Base-by-base conservation (phyloP, 2,888 invertebrate genomes). In the Tetragonula carbonaria region DNA sequence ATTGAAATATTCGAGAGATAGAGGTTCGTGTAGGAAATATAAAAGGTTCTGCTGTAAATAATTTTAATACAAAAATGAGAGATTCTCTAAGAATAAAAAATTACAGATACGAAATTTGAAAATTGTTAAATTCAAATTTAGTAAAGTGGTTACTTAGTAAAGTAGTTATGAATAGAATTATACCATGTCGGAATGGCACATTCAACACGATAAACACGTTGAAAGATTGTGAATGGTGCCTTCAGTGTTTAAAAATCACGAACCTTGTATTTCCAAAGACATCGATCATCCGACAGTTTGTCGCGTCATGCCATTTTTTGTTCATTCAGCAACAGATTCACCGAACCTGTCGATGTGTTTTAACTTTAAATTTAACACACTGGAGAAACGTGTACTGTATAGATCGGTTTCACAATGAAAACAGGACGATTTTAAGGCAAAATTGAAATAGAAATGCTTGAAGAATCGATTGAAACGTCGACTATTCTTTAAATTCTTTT, bases 221-320 rank as follows among this genome's bases (percentile, higher is more conserved):
- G 82, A 83, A 80, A 81, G 82, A 55, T 72, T 2, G 82, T 83
- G 82, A 83, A 53, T 38, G 82, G 81, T 81, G 72, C 67, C 45
- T 76, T 62, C 53, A 72, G 72, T 66, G 59, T 75, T 72, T 57
- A 63, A 83, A 82, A 83, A 81, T 83, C 82, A 53, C 53, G 18
- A 45, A 14, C 33, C 55, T 57, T 71, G 72, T 78, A 71, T 67
- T 33, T 75, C 77, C 68, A 77, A 73, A 73, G 77, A 79, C 92
- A 93, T 93, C 93, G 92, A 93, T 93, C 93, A 93, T 85, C 86
- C 82, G 76, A 86, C 81, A 88, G 87, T 93, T 93, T 89, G 92
- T 92, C 91, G 87, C 89, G 92, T 93, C 93, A 92, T 92, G 89
- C 90, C 90, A 81, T 79, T 78, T 86, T 85, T 82, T 90, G 86